A percentile compares a stretch with the other conserved stretches of the same genome.
Conservation (phyloP, 2,113 vertebrate species). For the Ascaphus truei region DNA sequence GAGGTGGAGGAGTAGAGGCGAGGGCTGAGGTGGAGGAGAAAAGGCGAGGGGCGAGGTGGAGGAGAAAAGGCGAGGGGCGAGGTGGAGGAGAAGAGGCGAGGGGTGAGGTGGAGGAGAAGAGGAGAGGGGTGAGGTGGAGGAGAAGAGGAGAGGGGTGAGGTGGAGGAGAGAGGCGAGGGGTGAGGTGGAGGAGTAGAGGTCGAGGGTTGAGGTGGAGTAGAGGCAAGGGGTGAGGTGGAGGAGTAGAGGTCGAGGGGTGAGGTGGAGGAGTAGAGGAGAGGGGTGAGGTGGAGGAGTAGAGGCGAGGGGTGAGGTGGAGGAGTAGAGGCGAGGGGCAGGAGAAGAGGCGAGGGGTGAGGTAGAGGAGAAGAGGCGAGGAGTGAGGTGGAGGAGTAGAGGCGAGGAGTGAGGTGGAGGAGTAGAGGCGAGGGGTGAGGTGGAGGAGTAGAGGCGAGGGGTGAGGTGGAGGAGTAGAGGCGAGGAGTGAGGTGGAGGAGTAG, state of each 20-base stretch:
- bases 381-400: too few species aligned
- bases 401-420: too few species aligned
- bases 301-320: too few species aligned
- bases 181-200: too few species aligned
- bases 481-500: too few species aligned
- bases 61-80: background rate
- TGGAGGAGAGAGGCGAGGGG: background rate
- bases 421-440: background rate
- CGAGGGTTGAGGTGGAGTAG: too few species aligned
- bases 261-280: too few species aligned
- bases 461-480: too few species aligned
- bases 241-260: background rate
- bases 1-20: too few species aligned
- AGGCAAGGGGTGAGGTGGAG: background rate
- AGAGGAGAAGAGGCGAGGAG: background rate
- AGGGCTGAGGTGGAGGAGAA: background rate
- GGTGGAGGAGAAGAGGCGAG: too few species aligned
- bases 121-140: background rate
- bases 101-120: too few species aligned
- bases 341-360: background rate
- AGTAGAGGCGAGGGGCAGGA: background rate
- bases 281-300: too few species aligned
- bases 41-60: background rate
- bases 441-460: background rate
- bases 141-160: background rate